phyloP scores from a whole-genome alignment of 1,140 invertebrate genomes.

The Colletes gigas region DNA sequence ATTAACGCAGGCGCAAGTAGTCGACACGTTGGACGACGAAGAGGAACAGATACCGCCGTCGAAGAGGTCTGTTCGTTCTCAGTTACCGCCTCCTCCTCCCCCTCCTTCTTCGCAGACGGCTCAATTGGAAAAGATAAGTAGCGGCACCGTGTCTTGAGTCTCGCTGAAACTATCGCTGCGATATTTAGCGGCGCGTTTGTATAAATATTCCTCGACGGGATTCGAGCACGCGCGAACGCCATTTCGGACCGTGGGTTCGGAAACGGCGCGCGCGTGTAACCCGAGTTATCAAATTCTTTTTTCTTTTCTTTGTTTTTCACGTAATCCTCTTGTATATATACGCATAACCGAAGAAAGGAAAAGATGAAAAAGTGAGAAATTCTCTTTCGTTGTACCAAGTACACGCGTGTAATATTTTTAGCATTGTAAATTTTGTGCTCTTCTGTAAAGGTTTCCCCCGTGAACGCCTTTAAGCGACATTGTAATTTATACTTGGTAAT shows the following conservation, averaged over 20 bases:
- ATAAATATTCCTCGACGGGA: slow-evolving; percentile 12
- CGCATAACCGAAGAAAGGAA: not conserved
- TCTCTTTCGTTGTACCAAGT: slow-evolving; percentile 62
- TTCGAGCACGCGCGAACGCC: not conserved
- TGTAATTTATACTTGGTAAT: slow-evolving; percentile 70
- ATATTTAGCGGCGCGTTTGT: slow-evolving; percentile 39
- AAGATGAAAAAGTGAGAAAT: slow-evolving; percentile 32
- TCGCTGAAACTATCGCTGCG: slow-evolving; percentile 47
- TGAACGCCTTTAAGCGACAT: slow-evolving; percentile 47
- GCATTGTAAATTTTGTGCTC: slow-evolving; percentile 62
- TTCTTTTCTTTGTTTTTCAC: slow-evolving; percentile 48
- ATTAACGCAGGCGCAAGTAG: slow-evolving; percentile 32
- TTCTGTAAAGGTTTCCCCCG: slow-evolving; percentile 47
- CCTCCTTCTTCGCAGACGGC: slow-evolving; percentile 28
- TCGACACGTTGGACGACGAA: slow-evolving; percentile 63
- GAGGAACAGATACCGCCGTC: slow-evolving; percentile 54
- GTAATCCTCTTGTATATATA: slow-evolving; percentile 27
- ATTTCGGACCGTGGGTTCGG: not conserved
- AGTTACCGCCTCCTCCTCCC: slow-evolving; percentile 47
- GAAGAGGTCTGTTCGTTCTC: slow-evolving; percentile 60
- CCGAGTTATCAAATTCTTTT: slow-evolving; percentile 40
- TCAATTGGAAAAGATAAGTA: slow-evolving; percentile 49
- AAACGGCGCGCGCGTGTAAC: not conserved
- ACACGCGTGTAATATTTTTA: slow-evolving; percentile 69
- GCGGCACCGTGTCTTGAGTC: slow-evolving; percentile 57